These are phyloP conservation scores for Drosophila antonietae DNA, from an alignment of 2,888 invertebrate genomes.

Conservation along the genomic window DNA sequence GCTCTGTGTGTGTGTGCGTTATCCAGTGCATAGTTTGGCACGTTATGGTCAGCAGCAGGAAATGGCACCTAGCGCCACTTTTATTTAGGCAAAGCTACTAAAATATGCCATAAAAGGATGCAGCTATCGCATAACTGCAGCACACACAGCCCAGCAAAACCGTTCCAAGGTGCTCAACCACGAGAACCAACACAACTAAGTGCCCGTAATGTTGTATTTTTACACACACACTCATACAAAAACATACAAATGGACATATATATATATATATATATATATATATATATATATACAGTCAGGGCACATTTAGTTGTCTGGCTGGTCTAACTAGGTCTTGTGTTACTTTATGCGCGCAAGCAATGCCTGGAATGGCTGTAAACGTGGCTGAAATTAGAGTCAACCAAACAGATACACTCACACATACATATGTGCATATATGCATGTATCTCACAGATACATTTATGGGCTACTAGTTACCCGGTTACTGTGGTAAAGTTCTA, in stretches of 20 bases:
- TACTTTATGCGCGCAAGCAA: conserved; percentile 58
- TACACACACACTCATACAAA: conserved; percentile 12
- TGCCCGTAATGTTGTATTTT: conserved; percentile 70
- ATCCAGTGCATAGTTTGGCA: conserved; percentile 34
- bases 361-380: conserved; percentile 42
- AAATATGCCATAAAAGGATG: conserved; percentile 72
- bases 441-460: conserved; percentile 47
- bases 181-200: conserved; percentile 57
- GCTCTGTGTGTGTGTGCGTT: conserved; percentile 10
- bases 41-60: conserved; percentile 65
- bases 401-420: conserved; percentile 41
- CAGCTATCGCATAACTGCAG: conserved; percentile 77
- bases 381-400: conserved; percentile 61
- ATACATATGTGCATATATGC: not conserved
- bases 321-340: conserved; percentile 67
- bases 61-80: conserved; percentile 59
- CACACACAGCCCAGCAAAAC: conserved; percentile 32
- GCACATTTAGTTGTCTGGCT: conserved; percentile 32
- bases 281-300: conserved; percentile 9
- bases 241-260: conserved; percentile 33
- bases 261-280: not conserved
- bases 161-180: conserved; percentile 22
- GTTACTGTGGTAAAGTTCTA: conserved; percentile 56
- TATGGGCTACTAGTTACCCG: conserved; percentile 60
- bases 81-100: conserved; percentile 74